A percentile compares a stretch with the other conserved stretches of the same genome.
Evolutionary conservation across 2,888 invertebrate genomes (phyloP).

Genomic region (Bedellia somnulentella): DNA sequence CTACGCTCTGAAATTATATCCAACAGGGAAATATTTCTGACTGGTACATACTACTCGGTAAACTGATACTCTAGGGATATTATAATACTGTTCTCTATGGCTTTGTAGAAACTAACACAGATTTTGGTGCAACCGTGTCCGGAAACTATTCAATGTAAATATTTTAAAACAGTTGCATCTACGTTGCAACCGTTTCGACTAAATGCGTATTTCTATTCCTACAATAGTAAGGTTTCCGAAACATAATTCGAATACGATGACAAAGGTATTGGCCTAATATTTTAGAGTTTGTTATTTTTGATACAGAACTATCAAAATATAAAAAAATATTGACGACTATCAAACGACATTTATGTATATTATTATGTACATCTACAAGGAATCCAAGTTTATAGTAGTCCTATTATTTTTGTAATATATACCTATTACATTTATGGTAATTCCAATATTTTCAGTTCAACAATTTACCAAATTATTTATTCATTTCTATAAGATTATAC

Average conservation of each 20-base stretch:
- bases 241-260: no score
- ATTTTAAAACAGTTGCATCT: no score
- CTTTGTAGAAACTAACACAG: conserved; percentile 53
- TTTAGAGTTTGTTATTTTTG: no score
- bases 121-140: no score
- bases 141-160: no score
- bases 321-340: conserved; percentile 63
- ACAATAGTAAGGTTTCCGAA: no score
- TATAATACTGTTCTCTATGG: conserved; percentile 62
- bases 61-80: conserved; percentile 39
- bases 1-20: no score
- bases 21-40: no score
- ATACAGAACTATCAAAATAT: conserved; percentile 65
- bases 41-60: conserved; percentile 40
- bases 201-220: no score
- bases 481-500: no score
- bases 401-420: conserved; percentile 39
- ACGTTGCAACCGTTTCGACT: no score
- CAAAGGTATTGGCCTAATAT: conserved; percentile 57
- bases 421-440: conserved; percentile 42
- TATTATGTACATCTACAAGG: conserved; percentile 56
- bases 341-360: conserved; percentile 57
- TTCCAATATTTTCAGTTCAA: conserved; percentile 42
- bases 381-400: conserved; percentile 36
- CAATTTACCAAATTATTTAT: conserved; percentile 25